A percentile compares a stretch with the other conserved stretches of the same genome.
phyloP scores from a whole-genome alignment of 2,888 invertebrate genomes.

The Eremobia ochroleuca region DNA sequence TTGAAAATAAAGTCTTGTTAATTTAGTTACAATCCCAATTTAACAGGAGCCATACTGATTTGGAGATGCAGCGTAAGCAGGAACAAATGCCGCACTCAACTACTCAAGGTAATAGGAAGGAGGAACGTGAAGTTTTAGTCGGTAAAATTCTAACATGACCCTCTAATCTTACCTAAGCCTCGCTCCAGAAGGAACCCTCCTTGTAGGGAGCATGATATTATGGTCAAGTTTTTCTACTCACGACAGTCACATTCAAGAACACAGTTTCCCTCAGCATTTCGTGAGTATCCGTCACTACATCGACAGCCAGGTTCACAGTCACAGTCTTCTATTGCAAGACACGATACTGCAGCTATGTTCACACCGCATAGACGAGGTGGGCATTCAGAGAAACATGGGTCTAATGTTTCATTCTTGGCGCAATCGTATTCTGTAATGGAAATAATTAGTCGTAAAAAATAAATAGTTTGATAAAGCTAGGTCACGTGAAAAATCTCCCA shows the following conservation, averaged over 20 bases:
- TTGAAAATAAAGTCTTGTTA: neutral
- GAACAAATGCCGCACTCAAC: neutral
- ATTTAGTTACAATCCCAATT: neutral
- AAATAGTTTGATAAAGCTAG: neutral
- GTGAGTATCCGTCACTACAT: slow-evolving; percentile 33
- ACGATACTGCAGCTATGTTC: slow-evolving; percentile 50
- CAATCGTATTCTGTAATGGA: slow-evolving; percentile 49
- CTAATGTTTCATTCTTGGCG: slow-evolving; percentile 50
- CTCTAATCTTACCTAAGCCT: neutral
- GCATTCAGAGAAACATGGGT: slow-evolving; percentile 40
- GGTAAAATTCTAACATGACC: neutral
- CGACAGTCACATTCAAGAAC: slow-evolving; percentile 38
- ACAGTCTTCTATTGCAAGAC: slow-evolving; percentile 12
- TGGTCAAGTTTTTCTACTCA: slow-evolving; percentile 19
- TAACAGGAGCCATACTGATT: neutral
- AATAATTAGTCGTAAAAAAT: neutral
- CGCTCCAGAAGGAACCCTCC: neutral
- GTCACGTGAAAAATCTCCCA: neutral
- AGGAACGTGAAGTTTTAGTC: neutral
- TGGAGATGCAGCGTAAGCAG: neutral
- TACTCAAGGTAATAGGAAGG: neutral
- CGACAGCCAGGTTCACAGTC: slow-evolving; percentile 45
- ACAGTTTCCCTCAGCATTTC: slow-evolving; percentile 38
- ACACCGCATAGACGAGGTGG: slow-evolving; percentile 51
- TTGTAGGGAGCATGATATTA: neutral